These are phyloP conservation scores for Coryphaenoides rupestris DNA, from an alignment of 2,113 vertebrate genomes.

Conservation along the genomic window DNA sequence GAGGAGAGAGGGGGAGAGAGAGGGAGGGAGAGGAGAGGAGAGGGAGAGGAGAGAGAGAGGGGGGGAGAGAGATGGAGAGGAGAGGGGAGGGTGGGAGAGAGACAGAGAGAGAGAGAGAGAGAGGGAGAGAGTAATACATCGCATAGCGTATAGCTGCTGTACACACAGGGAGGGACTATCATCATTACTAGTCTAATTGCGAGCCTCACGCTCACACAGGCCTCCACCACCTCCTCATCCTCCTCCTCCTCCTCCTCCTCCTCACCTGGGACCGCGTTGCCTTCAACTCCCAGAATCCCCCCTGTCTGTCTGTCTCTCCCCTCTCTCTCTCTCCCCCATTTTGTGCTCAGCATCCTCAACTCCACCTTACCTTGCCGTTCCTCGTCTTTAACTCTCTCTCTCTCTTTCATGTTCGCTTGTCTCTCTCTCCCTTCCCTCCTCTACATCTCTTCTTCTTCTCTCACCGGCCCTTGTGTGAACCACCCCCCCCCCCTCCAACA, in stretches of 20 bases:
- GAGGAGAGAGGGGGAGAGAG: conserved; percentile 53
- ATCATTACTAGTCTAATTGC: conserved; percentile 77
- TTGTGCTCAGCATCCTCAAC: too few species aligned
- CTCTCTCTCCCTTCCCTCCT: neutral
- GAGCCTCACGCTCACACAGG: conserved; percentile 40
- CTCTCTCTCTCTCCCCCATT: conserved; percentile 12
- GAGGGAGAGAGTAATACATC: neutral
- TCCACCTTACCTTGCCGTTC: conserved; percentile 13
- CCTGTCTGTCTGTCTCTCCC: too few species aligned
- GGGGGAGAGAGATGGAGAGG: conserved; percentile 46
- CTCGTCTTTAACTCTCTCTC: conserved; percentile 7
- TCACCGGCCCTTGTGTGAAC: conserved; percentile 13
- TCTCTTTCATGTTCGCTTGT: conserved; percentile 6
- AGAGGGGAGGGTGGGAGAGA: neutral
- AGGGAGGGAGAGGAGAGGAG: conserved; percentile 19
- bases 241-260: neutral
- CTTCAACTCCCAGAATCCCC: conserved; percentile 15
- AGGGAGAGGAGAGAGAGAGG: conserved; percentile 29
- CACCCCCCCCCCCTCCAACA: neutral
- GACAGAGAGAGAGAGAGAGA: conserved; percentile 13
- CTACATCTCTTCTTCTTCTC: neutral
- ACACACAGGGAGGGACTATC: conserved; percentile 60
- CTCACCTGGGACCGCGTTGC: conserved; percentile 39
- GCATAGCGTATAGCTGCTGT: too few species aligned
- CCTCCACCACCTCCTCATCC: conserved; percentile 37